phyloP scores from a whole-genome alignment of 2,888 invertebrate genomes.

The Brachycybe producta region DNA sequence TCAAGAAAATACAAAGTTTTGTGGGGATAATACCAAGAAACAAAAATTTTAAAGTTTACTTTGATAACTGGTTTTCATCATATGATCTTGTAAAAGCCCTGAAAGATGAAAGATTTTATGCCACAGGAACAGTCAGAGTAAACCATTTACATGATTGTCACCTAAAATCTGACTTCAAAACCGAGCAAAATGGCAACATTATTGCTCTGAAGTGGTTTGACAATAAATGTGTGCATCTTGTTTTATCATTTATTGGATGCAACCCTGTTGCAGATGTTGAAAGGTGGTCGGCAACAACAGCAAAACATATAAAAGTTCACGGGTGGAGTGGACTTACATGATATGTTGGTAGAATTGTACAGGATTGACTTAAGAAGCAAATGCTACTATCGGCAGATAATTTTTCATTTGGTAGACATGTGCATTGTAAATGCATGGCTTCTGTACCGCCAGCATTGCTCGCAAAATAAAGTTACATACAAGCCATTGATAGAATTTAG shows the following conservation, averaged over 20 bases:
- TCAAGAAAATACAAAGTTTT: constrained; percentile 25
- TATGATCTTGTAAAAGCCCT: constrained; percentile 23
- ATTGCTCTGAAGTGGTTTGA: constrained; percentile 26
- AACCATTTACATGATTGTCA: constrained; percentile 22
- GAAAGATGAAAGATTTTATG: constrained; percentile 21
- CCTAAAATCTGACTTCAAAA: constrained; percentile 21
- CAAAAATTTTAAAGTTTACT: constrained; percentile 26
- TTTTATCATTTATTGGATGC: constrained; percentile 26
- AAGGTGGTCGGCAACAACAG: neutral
- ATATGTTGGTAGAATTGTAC: constrained; percentile 1
- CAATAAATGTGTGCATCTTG: constrained; percentile 25
- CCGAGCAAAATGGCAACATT: constrained; percentile 22
- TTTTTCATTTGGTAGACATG: constrained; percentile 17
- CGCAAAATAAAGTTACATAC: neutral
- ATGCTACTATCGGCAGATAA: constrained; percentile 15
- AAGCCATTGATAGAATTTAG: constrained; percentile 1
- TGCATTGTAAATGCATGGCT: constrained; percentile 15
- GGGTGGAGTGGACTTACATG: constrained; percentile 4
- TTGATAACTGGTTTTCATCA: constrained; percentile 28
- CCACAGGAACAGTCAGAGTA: constrained; percentile 23
- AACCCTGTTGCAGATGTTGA: neutral
- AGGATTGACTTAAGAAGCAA: constrained; percentile 13
- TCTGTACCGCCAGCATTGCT: constrained; percentile 10
- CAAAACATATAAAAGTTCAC: neutral
- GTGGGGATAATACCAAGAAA: constrained; percentile 20